phyloP scores from a whole-genome alignment of 2,888 invertebrate species.

The Zaprionus obscuricornis region DNA sequence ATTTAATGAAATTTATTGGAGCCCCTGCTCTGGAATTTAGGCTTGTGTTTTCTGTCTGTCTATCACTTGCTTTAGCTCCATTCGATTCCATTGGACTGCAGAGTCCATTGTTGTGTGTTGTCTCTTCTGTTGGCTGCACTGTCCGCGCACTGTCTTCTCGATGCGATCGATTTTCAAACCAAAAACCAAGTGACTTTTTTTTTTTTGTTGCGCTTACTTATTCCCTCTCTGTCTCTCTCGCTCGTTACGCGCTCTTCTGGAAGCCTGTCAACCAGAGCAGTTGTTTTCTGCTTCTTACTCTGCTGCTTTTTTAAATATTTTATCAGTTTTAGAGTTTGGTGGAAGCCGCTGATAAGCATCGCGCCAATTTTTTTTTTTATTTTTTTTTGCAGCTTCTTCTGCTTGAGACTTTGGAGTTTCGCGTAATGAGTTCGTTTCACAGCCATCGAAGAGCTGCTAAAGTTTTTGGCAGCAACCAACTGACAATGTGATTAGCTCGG shows the following conservation, averaged over 20 bases:
- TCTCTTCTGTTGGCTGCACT: neutral
- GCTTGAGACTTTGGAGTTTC: slow-evolving; percentile 33
- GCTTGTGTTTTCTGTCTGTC: slow-evolving; percentile 77
- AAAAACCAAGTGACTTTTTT: slow-evolving; percentile 43
- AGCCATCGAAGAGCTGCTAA: slow-evolving; percentile 47
- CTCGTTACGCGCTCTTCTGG: too few species aligned
- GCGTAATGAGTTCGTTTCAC: slow-evolving; percentile 75
- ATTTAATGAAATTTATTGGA: slow-evolving; percentile 82
- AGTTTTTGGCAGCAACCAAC: slow-evolving; percentile 39
- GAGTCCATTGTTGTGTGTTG: slow-evolving; percentile 57
- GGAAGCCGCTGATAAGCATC: slow-evolving; percentile 74
- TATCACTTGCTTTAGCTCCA: slow-evolving; percentile 58
- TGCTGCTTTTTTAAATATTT: slow-evolving; percentile 74
- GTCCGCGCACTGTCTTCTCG: slow-evolving; percentile 33
- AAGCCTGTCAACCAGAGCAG: slow-evolving; percentile 42
- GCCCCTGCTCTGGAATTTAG: slow-evolving; percentile 76
- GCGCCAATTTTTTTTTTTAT: slow-evolving; percentile 59
- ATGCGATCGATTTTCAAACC: slow-evolving; percentile 73
- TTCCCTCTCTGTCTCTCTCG: slow-evolving; percentile 18
- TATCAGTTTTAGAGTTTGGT: slow-evolving; percentile 69
- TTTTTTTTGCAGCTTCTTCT: too few species aligned
- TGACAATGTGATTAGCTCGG: slow-evolving; percentile 52
- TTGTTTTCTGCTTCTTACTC: slow-evolving; percentile 10
- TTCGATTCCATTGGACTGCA: slow-evolving; percentile 19
- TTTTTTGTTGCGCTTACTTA: neutral